Percentiles rank a stretch among this genome's conserved stretches.
These are phyloP conservation scores for Drosophila ochracea DNA, from an alignment of 2,888 invertebrate genomes.

Conservation along the genomic window DNA sequence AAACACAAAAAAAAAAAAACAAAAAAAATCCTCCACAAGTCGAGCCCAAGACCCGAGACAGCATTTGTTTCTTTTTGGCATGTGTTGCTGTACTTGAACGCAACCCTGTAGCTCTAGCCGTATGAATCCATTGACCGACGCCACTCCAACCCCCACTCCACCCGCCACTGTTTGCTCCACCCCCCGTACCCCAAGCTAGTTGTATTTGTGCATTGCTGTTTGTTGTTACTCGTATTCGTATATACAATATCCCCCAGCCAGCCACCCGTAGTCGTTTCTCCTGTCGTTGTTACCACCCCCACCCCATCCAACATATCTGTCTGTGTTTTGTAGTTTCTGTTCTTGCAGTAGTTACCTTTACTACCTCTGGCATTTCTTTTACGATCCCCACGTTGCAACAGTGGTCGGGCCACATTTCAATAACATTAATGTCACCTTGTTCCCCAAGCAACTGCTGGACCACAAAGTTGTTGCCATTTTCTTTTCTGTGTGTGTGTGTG, in stretches of 20 bases:
- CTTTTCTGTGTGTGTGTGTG: not conserved
- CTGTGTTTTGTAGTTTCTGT: constrained; percentile 59
- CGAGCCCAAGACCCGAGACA: constrained; percentile 40
- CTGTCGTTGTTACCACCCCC: constrained; percentile 8
- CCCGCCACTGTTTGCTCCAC: not conserved
- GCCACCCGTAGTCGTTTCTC: constrained; percentile 25
- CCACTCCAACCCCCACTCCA: constrained; percentile 4
- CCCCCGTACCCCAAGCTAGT: constrained; percentile 20
- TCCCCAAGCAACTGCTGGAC: constrained; percentile 47
- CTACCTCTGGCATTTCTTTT: constrained; percentile 67
- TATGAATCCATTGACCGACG: constrained; percentile 5
- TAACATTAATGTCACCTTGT: constrained; percentile 63
- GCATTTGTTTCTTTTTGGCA: constrained; percentile 53
- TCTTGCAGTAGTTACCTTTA: constrained; percentile 62
- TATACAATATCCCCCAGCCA: constrained; percentile 19
- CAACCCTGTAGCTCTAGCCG: constrained; percentile 39
- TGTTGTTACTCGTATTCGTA: constrained; percentile 82
- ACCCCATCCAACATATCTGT: not conserved
- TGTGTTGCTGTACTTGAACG: constrained; percentile 50
- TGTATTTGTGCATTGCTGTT: constrained; percentile 69
- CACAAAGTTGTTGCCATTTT: constrained; percentile 57
- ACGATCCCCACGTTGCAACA: constrained; percentile 60
- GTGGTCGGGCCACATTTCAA: constrained; percentile 67
- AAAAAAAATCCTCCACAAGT: constrained; percentile 14
- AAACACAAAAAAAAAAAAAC: constrained; percentile 34